Evolutionary conservation across 2,113 vertebrate genomes (phyloP).

Genomic region (Myotis davidii): DNA sequence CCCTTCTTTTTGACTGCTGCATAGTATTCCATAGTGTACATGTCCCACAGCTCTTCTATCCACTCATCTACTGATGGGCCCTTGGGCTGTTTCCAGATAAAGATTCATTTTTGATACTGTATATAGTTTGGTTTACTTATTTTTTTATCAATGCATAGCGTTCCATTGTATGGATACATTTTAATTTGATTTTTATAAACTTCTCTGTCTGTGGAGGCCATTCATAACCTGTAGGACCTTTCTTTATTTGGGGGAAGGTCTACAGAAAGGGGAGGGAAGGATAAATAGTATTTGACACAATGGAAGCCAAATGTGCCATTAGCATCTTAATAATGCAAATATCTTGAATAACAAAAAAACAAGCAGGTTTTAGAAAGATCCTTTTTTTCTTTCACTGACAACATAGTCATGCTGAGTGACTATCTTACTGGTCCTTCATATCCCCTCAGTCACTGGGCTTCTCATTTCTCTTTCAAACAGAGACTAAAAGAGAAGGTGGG

Average conservation of each 20-base stretch:
- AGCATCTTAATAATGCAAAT: not conserved
- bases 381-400: not conserved
- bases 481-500: not conserved
- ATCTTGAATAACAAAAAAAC: not conserved
- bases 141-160: not conserved
- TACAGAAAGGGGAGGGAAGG: not conserved
- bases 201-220: not conserved
- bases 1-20: too few relatives aligned
- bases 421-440: not conserved
- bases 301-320: not conserved
- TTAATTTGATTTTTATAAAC: slow-evolving; percentile 26
- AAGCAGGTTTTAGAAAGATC: not conserved
- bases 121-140: not conserved
- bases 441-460: not conserved
- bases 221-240: not conserved
- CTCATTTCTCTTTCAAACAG: not conserved
- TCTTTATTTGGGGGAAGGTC: not conserved
- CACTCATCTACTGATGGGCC: too few relatives aligned
- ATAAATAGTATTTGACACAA: not conserved
- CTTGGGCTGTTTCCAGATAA: not conserved
- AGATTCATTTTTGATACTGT: not conserved
- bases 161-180: not conserved
- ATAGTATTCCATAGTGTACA: too few relatives aligned
- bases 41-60: too few relatives aligned
- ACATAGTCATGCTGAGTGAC: not conserved